These are phyloP conservation scores for Drosophila ezoana DNA, from an alignment of 2,888 invertebrate species.

Conservation along the genomic window DNA sequence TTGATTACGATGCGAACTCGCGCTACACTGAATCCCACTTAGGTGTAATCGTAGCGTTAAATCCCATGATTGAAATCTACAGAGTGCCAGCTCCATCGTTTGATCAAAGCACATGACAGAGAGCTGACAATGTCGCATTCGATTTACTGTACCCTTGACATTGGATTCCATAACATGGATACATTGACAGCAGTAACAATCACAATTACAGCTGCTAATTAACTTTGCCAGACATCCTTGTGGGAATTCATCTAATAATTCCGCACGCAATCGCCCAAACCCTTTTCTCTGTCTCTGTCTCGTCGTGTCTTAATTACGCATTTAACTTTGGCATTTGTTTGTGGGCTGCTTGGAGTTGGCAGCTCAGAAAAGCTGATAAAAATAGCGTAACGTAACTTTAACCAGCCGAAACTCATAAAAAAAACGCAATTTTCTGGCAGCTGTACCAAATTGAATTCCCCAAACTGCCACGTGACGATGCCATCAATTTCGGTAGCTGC, in stretches of 20 bases:
- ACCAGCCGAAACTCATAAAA: slow-evolving; percentile 30
- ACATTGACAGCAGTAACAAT: slow-evolving; percentile 4
- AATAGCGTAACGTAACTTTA: neutral
- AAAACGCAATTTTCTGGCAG: slow-evolving; percentile 30
- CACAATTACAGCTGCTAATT: slow-evolving; percentile 29
- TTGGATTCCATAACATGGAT: slow-evolving; percentile 17
- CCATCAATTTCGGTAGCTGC: slow-evolving; percentile 30
- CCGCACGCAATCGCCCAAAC: slow-evolving; percentile 9
- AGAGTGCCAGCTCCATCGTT: neutral
- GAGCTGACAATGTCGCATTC: slow-evolving; percentile 13
- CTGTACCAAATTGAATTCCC: slow-evolving; percentile 62
- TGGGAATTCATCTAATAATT: slow-evolving; percentile 29
- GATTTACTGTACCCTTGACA: slow-evolving; percentile 25
- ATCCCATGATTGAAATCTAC: slow-evolving; percentile 1
- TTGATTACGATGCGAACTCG: slow-evolving; percentile 23
- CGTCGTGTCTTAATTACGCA: slow-evolving; percentile 10
- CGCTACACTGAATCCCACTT: slow-evolving; percentile 53
- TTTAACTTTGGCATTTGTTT: slow-evolving; percentile 18
- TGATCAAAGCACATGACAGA: slow-evolving; percentile 15
- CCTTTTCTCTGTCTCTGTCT: neutral
- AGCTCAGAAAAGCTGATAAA: slow-evolving; percentile 8
- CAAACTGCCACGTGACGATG: slow-evolving; percentile 40
- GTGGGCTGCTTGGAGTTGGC: neutral
- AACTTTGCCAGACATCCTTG: slow-evolving; percentile 23
- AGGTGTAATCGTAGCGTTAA: slow-evolving; percentile 27